phyloP scores from a whole-genome alignment of 2,797 vertebrate species.

The Catostomus latipinnis region DNA sequence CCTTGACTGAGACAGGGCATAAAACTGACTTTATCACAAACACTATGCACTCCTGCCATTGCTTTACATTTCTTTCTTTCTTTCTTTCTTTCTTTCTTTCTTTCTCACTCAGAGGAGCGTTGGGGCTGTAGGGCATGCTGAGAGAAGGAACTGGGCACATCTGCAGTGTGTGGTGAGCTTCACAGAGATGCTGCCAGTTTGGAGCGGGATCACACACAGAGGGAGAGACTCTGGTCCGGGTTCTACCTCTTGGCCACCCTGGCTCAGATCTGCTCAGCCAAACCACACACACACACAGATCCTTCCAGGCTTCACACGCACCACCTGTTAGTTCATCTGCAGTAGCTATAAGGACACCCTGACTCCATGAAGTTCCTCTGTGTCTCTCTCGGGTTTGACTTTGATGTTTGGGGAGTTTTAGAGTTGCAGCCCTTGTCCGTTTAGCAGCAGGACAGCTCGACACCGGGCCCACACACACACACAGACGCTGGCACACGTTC shows the following conservation, averaged over 20 bases:
- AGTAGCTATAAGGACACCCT: slow-evolving; percentile 75
- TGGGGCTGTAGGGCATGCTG: slow-evolving; percentile 80
- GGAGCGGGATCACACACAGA: slow-evolving; percentile 82
- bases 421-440: slow-evolving; percentile 77
- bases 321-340: slow-evolving; percentile 84
- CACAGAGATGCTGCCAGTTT: slow-evolving; percentile 83
- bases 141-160: slow-evolving; percentile 82
- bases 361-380: slow-evolving; percentile 71
- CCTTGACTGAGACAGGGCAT: background rate
- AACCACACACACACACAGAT: slow-evolving; percentile 70
- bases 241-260: slow-evolving; percentile 81
- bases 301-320: slow-evolving; percentile 71
- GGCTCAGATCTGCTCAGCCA: slow-evolving; percentile 80
- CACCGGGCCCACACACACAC: slow-evolving; percentile 71
- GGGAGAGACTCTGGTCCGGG: slow-evolving; percentile 76
- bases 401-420: slow-evolving; percentile 74
- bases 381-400: slow-evolving; percentile 62
- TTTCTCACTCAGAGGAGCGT: slow-evolving; percentile 53
- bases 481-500: slow-evolving; percentile 71
- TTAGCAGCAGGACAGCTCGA: slow-evolving; percentile 75
- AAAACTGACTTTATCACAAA: slow-evolving; percentile 26
- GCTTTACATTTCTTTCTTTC: slow-evolving; percentile 73
- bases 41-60: slow-evolving; percentile 58
- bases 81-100: slow-evolving; percentile 55
- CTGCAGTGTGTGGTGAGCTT: slow-evolving; percentile 80